Percentiles rank a stretch among this genome's conserved stretches.
phyloP scores from a whole-genome alignment of 2,888 invertebrate species.

The Argyra leucocephala region DNA sequence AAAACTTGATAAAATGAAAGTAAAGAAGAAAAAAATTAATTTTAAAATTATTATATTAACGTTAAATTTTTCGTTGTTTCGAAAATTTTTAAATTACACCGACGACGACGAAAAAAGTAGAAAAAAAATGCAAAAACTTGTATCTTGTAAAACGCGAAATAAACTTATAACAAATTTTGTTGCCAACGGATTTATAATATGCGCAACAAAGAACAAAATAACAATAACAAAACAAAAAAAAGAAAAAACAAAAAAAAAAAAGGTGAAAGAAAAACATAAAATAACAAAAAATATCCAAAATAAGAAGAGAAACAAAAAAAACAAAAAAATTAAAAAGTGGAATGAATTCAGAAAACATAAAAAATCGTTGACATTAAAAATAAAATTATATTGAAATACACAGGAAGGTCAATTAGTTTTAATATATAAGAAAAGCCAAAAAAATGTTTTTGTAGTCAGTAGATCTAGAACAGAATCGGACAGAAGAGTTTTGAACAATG shows the following conservation, averaged over 20 bases:
- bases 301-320: background rate
- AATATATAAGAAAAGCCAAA: no score
- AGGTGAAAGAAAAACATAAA: background rate
- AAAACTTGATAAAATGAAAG: no score
- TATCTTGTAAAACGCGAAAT: conserved; percentile 6
- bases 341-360: no score
- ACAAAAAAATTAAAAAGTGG: background rate
- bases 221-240: background rate
- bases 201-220: background rate
- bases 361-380: no score
- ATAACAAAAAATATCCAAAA: background rate
- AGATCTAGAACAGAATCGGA: no score
- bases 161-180: conserved; percentile 3
- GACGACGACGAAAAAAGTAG: background rate
- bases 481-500: no score
- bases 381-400: no score
- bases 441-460: no score
- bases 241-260: background rate
- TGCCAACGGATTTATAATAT: conserved; percentile 3
- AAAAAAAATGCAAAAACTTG: background rate
- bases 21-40: no score
- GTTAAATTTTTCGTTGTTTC: no score
- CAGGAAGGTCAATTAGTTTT: no score
- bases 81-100: background rate
- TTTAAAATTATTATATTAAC: no score